Base-by-base conservation (phyloP, 2,797 vertebrate species). In the Parambassis ranga region DNA sequence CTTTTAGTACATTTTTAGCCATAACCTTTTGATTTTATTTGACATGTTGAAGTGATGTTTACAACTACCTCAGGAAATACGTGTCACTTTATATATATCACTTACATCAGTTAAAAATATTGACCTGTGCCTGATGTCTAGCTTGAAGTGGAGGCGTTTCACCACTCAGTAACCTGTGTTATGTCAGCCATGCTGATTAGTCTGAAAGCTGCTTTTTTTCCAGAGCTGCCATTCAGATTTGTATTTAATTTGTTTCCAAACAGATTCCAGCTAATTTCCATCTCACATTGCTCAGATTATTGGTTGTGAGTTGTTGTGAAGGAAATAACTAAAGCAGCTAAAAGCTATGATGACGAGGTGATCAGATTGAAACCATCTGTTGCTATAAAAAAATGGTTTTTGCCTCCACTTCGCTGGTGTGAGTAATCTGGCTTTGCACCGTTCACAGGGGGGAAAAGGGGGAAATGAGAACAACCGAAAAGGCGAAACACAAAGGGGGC, bases 381-480 rank as follows among this genome's bases (percentile, higher is more conserved):
- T 14, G 23, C 33, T 60, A 41, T 53, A 49, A 52, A 64, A 65
- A 59, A 68, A 28, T 7, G 6, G 52, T 66, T 81, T 68, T 62
- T n/a, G 50, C 24, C 10, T 46, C 44, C 47, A 47, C 51, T 39
- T 50, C 56, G 22, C 64, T 28, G 48, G 33, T 65, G 70, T 39
- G 32, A 46, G 65, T 73, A 57, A 78, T 69, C 62, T 71, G 52
- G 53, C 57, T 73, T 57, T 66, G 27, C 58, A 39, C 23, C 26
- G 22, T 70, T 65, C 43, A 41, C 42, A 18, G 32, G 32, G 38
- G 38, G 38, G n/a, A 9, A 6, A 24, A 27, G 38, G 33, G 37
- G 74, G 78, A 84, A 86, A 83, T 51, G 68, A 82, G 84, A 60
- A 70, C 53, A 65, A 22, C 61, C 0, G 48, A 66, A 63, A 61